phyloP scores from a whole-genome alignment of 2,113 vertebrate species.

The Coregonus clupeaformis region DNA sequence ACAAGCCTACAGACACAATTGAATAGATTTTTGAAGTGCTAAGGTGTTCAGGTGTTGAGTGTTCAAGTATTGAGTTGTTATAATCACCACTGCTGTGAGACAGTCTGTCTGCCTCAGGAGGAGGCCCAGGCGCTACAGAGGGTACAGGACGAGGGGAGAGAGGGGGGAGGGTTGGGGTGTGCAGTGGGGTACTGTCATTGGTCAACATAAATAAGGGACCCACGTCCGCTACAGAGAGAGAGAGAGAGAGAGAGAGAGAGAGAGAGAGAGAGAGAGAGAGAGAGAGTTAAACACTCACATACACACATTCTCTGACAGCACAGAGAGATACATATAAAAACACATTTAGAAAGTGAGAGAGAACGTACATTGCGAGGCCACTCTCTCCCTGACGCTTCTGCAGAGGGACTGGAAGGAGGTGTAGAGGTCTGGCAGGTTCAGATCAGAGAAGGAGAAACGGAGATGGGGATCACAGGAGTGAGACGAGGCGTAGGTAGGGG shows the following conservation, averaged over 20 bases:
- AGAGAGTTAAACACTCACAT: constrained; percentile 12
- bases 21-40: background rate
- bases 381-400: constrained; percentile 89
- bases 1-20: background rate
- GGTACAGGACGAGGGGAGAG: constrained; percentile 64
- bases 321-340: background rate
- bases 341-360: background rate
- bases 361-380: constrained; percentile 84
- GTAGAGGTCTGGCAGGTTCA: constrained; percentile 90
- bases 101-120: constrained; percentile 30
- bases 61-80: background rate
- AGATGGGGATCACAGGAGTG: constrained; percentile 78
- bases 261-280: constrained; percentile 2
- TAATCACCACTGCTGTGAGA: constrained; percentile 42
- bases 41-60: background rate
- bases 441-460: constrained; percentile 92
- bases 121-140: background rate
- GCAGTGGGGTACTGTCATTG: constrained; percentile 78
- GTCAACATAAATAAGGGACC: constrained; percentile 61
- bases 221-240: constrained; percentile 66
- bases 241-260: constrained; percentile 14
- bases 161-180: constrained; percentile 83
- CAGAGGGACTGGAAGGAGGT: constrained; percentile 93
- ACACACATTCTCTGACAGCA: background rate
- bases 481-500: background rate